Conservation (phyloP, 2,797 vertebrate genomes). For the Malurus leucopterus region DNA sequence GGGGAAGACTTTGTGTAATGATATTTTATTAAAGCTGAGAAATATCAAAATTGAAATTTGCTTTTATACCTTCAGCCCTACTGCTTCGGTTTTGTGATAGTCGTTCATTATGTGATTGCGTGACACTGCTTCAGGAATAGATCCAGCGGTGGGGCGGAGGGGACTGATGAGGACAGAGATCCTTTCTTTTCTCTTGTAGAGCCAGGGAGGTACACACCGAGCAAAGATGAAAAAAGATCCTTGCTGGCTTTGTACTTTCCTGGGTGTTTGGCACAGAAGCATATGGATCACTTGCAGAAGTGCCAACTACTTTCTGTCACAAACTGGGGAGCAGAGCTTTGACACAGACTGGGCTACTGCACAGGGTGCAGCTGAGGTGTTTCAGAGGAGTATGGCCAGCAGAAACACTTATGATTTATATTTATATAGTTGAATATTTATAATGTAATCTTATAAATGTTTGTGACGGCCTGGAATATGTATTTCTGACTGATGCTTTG, state of each 20-base stretch:
- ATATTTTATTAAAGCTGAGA: neutral
- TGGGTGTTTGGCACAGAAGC: neutral
- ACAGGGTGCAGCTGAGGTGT: neutral
- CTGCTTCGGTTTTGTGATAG: neutral
- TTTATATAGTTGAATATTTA: neutral
- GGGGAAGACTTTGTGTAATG: neutral
- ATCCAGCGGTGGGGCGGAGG: neutral
- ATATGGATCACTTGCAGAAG: neutral
- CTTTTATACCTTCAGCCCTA: neutral
- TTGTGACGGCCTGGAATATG: neutral
- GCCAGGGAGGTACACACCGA: neutral
- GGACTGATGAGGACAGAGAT: neutral
- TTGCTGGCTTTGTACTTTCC: neutral
- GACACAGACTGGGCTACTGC: neutral
- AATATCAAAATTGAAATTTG: neutral
- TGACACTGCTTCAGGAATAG: neutral
- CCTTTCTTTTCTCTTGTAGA: neutral
- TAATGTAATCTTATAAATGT: neutral
- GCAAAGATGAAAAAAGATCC: neutral
- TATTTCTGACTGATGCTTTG: neutral
- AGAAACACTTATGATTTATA: neutral
- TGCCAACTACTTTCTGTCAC: neutral
- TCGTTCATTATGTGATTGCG: rapidly evolving
- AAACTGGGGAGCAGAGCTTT: neutral
- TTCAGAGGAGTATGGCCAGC: neutral